phyloP scores from a whole-genome alignment of 2,888 invertebrate genomes.

The Aphodius sticticus region DNA sequence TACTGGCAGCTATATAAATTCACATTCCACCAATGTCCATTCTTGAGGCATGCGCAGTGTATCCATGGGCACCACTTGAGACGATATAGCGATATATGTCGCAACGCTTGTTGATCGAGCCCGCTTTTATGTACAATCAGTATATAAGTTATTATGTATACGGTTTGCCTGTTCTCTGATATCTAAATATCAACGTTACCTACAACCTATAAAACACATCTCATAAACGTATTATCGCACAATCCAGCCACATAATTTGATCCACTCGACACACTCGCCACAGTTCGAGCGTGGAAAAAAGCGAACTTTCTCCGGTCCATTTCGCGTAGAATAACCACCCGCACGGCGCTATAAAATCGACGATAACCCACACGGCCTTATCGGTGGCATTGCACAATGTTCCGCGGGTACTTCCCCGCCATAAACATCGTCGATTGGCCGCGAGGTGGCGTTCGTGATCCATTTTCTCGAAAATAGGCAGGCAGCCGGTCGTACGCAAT shows the following conservation, averaged over 20 bases:
- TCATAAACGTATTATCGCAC: neutral
- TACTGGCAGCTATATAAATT: no score
- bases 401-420: neutral
- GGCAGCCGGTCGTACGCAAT: slow-evolving; percentile 4
- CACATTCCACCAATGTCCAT: no score
- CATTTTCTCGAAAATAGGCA: slow-evolving; percentile 19
- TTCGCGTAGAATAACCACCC: neutral
- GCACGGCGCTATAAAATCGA: neutral
- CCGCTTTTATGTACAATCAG: no score
- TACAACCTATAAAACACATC: neutral
- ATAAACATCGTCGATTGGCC: neutral
- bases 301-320: neutral
- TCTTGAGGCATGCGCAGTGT: no score
- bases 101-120: no score
- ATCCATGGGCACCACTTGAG: no score
- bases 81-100: no score
- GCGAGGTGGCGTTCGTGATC: neutral
- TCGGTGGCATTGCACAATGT: neutral
- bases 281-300: neutral
- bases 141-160: no score
- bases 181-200: neutral
- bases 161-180: no score
- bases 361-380: neutral
- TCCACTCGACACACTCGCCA: neutral
- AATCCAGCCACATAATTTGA: neutral